Evolutionary conservation across 30 jellyfish, hydroid and myxozoan species (phyloP).

Genomic region (Phacellophora camtschatica): DNA sequence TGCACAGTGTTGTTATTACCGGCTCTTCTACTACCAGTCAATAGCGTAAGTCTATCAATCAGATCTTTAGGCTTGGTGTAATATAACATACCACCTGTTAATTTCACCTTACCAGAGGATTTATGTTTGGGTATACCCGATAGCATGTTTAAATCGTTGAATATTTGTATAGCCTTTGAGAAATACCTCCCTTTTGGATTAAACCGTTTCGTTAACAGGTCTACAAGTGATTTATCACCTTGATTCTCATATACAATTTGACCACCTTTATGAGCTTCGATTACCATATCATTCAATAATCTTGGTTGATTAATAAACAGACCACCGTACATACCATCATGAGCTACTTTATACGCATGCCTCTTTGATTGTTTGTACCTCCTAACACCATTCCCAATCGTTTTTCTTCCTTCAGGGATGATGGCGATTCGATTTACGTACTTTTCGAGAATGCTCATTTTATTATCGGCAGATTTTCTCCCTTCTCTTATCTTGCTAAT

Average conservation of each 20-base stretch:
- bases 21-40: conserved; percentile 9
- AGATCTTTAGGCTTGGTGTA: conserved; percentile 20
- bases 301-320: conserved; percentile 10
- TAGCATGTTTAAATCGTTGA: conserved; percentile 23
- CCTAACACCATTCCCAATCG: not conserved
- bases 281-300: conserved; percentile 4
- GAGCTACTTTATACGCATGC: conserved; percentile 1
- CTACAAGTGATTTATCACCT: conserved; percentile 19
- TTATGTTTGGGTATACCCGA: conserved; percentile 18
- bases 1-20: not conserved
- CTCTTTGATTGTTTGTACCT: conserved; percentile 7
- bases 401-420: not conserved
- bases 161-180: conserved; percentile 17
- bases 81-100: conserved; percentile 11
- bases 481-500: no score
- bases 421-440: no score
- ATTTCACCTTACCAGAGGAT: not conserved
- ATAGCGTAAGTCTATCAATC: conserved; percentile 5
- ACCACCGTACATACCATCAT: conserved; percentile 14
- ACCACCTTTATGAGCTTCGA: conserved; percentile 33
- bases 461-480: no score
- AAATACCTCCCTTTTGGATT: conserved; percentile 23
- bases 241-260: conserved; percentile 11
- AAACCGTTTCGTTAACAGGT: conserved; percentile 28
- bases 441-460: no score